Conservation (phyloP, 2,888 invertebrate species). For the Lasius platythorax region DNA sequence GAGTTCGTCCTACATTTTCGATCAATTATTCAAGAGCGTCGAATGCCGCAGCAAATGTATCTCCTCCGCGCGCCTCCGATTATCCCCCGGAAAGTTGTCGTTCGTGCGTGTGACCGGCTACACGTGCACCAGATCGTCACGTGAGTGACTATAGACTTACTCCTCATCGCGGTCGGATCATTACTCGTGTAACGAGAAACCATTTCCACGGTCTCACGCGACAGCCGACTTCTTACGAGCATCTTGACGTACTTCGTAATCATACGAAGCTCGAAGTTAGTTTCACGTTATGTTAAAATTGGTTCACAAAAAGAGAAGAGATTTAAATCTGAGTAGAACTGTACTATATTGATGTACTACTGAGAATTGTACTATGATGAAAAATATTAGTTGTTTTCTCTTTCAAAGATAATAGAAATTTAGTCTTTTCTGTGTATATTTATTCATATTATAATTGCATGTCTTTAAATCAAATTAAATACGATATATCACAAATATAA, state of each 20-base stretch:
- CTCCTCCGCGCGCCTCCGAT: conserved; percentile 7
- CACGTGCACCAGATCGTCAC: conserved; percentile 64
- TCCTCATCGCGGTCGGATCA: conserved; percentile 57
- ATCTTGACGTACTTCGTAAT: neutral
- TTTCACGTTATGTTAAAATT: neutral
- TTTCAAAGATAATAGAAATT: neutral
- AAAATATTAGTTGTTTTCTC: neutral
- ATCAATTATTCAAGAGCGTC: conserved; percentile 78
- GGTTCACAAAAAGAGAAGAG: neutral
- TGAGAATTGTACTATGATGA: neutral
- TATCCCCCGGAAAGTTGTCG: conserved; percentile 31
- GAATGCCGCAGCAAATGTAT: conserved; percentile 41
- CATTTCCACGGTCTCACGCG: conserved; percentile 59
- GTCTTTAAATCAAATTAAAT: neutral
- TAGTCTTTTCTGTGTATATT: neutral
- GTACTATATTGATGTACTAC: neutral
- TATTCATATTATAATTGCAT: neutral
- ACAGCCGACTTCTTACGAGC: conserved; percentile 11
- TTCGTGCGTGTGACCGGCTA: conserved; percentile 62
- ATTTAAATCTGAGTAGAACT: neutral
- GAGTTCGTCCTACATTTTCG: conserved; percentile 79
- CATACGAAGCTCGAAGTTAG: neutral
- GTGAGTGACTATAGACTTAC: conserved; percentile 63
- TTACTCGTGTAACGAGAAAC: conserved; percentile 64
- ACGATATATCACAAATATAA: neutral